Base-by-base conservation (phyloP, 2,888 invertebrate genomes). In the Serrognathus titanus region DNA sequence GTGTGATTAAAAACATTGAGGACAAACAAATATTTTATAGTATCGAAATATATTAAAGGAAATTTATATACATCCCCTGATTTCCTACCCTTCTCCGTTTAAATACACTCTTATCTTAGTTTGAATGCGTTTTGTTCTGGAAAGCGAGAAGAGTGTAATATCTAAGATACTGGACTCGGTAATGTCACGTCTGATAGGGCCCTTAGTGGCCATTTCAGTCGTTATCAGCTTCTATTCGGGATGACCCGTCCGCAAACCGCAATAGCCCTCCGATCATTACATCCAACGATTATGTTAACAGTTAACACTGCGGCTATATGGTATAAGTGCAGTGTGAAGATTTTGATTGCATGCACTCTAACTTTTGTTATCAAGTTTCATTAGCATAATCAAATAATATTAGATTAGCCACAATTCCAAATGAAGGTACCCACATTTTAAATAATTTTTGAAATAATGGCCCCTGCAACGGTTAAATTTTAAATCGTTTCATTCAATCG, bases 191-290 rank as follows among this genome's bases (percentile, higher is more conserved):
- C 60, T 62, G 62, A 61, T 61, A 60, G 61, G 60, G 64, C 61
- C 61, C 64, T 64, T 61, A 65, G 60, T 63, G 68, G 64, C 63
- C 68, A 63, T 67, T 67, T 63, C 65, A 65, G 63, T 71, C 73
- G 73, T 76, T 76, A 76, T 76, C 75, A 76, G 73, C 69, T 68
- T 66, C 68, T 73, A 73, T 71, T 68, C 64, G 67, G 69, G 73
- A 69, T 76, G 76, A 76, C 76, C 76, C 75, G 75, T 75, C 76
- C 75, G 70, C 68, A 67, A 64, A 67, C 70, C 69, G 60, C 69
- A 69, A 70, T 67, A 63, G 62, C 65, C 49, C 65, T 61, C 65
- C 65, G 60, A 63, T 65, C 66, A 63, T 69, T 66, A 68, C 61
- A 64, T 68, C 69, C 68, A 65, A 68, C 65, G 67, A 68, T 69